Evolutionary conservation across 2,113 vertebrate species (phyloP).

Genomic region (Python bivittatus): DNA sequence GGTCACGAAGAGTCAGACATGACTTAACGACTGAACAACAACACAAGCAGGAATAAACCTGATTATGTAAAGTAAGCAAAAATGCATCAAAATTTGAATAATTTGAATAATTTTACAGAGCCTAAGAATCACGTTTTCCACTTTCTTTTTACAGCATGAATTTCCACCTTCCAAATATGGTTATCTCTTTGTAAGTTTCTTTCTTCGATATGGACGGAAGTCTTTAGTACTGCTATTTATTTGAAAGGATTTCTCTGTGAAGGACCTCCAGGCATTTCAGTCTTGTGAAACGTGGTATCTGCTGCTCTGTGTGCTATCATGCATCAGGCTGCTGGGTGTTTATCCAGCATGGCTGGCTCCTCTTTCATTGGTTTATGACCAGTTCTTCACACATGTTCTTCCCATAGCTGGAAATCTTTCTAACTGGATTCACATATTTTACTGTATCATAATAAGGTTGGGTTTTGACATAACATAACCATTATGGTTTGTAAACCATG

Average conservation of each 20-base stretch:
- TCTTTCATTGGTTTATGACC: background rate
- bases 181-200: background rate
- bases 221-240: background rate
- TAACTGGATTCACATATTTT: background rate
- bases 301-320: background rate
- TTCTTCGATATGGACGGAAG: background rate
- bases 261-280: background rate
- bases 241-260: background rate
- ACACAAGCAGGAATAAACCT: background rate
- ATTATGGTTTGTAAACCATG: background rate
- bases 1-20: too few relatives aligned
- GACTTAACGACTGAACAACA: too few relatives aligned
- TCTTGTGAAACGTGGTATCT: background rate
- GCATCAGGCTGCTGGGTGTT: background rate
- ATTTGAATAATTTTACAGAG: background rate
- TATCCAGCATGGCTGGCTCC: background rate
- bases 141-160: background rate
- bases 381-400: background rate
- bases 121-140: background rate
- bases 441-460: background rate
- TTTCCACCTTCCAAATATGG: background rate
- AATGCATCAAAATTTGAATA: background rate
- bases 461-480: background rate
- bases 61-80: background rate
- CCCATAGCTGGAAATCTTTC: background rate